Conservation (phyloP, 30 jellyfish, hydroid and myxozoan genomes). For the Hydractinia symbiolongicarpus region DNA sequence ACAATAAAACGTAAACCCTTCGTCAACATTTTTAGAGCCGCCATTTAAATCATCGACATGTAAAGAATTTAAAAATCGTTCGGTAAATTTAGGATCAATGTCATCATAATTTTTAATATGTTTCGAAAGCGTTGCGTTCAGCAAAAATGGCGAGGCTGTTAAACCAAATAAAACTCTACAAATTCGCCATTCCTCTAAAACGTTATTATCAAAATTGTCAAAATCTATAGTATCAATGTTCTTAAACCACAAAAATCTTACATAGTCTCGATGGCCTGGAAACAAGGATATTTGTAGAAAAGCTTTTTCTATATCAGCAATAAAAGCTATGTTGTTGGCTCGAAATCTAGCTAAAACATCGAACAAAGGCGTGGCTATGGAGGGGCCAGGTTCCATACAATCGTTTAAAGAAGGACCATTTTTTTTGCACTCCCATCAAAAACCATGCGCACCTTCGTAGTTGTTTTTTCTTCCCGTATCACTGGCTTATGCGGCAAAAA, state of each 20-base stretch:
- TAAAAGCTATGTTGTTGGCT: background rate
- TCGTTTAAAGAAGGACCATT: no score
- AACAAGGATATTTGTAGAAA: background rate
- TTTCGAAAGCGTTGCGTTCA: conserved; percentile 3
- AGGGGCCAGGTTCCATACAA: no score
- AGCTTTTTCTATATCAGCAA: conserved; percentile 12
- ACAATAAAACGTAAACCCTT: no score
- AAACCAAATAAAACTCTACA: conserved; percentile 11
- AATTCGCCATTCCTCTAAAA: background rate
- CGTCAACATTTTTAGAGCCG: no score
- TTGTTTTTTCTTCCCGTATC: no score
- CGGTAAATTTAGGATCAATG: background rate
- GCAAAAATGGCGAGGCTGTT: conserved; percentile 18
- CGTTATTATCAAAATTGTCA: background rate
- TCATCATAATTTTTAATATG: background rate
- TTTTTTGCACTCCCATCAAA: no score
- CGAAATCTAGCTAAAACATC: background rate
- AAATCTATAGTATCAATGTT: background rate
- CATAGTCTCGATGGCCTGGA: background rate
- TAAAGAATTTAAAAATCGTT: background rate
- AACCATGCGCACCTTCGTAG: no score
- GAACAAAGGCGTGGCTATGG: background rate
- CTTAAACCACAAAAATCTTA: background rate
- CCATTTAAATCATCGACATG: no score
- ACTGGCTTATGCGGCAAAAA: no score